Percentiles rank a stretch among this genome's conserved stretches.
Conservation (phyloP, 92 coral and sea anemone species). For the Umimayanthus chanpuru region DNA sequence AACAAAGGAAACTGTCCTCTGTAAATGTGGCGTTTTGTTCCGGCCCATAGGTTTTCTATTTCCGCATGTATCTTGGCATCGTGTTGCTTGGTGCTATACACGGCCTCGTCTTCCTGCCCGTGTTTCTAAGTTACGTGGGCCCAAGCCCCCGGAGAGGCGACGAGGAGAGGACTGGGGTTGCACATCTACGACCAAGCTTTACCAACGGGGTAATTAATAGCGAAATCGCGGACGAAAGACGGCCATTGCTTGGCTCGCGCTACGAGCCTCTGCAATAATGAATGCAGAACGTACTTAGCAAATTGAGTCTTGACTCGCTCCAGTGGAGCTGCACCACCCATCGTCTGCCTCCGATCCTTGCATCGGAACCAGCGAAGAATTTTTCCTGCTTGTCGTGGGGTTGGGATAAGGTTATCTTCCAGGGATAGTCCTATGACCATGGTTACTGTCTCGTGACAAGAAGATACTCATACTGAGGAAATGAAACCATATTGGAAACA, state of each 20-base stretch:
- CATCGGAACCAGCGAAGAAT: neutral
- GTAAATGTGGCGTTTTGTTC: neutral
- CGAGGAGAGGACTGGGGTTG: neutral
- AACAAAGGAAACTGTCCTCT: neutral
- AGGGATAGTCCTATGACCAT: neutral
- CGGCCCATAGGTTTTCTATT: conserved; percentile 86
- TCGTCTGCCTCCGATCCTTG: neutral
- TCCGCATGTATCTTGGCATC: conserved; percentile 97
- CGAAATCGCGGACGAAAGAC: conserved; percentile 24
- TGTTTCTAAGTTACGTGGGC: conserved; percentile 90
- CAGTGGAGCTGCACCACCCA: neutral
- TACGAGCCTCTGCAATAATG: neutral
- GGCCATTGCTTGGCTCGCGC: conserved; percentile 15
- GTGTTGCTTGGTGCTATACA: conserved; percentile 95
- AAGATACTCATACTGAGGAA: too few relatives aligned
- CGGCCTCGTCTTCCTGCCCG: conserved; percentile 94
- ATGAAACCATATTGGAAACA: neutral
- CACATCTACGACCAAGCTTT: conserved; percentile 4
- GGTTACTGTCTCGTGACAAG: neutral
- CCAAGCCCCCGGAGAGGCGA: conserved; percentile 65
- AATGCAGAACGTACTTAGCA: neutral
- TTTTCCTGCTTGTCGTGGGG: neutral
- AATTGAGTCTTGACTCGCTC: neutral
- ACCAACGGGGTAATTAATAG: neutral
- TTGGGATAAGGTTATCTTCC: neutral